Conservation (phyloP, 1,140 invertebrate species). For the Pantala flavescens region DNA sequence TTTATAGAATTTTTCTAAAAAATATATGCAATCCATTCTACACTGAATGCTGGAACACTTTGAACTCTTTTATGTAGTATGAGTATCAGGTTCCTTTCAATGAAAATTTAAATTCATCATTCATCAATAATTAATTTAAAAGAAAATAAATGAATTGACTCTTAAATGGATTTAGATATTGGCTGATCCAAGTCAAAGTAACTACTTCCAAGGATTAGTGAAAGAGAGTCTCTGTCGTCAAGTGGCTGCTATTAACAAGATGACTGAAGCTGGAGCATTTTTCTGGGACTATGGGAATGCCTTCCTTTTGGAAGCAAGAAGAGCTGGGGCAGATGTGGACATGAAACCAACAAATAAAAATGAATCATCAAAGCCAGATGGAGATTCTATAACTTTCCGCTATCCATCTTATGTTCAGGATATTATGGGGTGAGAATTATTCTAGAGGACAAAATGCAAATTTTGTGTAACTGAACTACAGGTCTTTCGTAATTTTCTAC, state of each 20-base stretch:
- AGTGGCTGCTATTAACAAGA: constrained; percentile 47
- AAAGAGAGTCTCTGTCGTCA: constrained; percentile 51
- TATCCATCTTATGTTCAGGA: constrained; percentile 62
- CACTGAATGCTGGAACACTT: too few species aligned
- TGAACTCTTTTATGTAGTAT: too few species aligned
- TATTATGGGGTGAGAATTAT: constrained; percentile 48
- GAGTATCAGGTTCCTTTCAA: too few species aligned
- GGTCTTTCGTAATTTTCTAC: too few species aligned
- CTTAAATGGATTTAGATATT: background rate
- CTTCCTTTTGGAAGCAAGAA: constrained; percentile 52
- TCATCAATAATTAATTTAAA: too few species aligned
- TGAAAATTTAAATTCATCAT: too few species aligned
- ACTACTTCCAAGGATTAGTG: constrained; percentile 46
- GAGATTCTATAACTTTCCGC: constrained; percentile 40
- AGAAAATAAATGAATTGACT: background rate
- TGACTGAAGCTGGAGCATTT: constrained; percentile 44
- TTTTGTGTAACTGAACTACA: too few species aligned
- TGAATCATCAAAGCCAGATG: constrained; percentile 16
- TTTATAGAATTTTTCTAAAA: too few species aligned
- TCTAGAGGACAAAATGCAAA: background rate
- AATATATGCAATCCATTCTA: too few species aligned
- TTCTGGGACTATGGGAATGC: constrained; percentile 67
- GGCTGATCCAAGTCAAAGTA: constrained; percentile 40
- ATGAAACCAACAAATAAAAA: background rate
- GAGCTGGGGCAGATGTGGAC: constrained; percentile 46